Percentiles rank a stretch among this genome's conserved stretches.
Evolutionary conservation across 2,888 invertebrate genomes (phyloP).

Genomic region (Hirtodrosophila alboralis): DNA sequence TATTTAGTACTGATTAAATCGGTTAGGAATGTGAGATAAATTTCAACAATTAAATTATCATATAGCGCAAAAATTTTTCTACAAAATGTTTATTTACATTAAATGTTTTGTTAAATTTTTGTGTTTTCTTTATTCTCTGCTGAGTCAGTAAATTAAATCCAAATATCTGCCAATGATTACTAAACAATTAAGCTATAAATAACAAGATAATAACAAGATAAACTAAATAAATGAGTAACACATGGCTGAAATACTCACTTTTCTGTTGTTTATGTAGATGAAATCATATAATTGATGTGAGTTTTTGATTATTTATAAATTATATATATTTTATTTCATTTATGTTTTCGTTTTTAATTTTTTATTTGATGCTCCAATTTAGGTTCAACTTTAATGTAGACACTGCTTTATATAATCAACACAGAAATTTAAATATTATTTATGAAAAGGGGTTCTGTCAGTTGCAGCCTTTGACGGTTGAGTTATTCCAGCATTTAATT

Average conservation of each 20-base stretch:
- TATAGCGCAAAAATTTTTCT: too few species aligned
- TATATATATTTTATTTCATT: not conserved
- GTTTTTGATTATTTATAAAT: not conserved
- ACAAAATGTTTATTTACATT: too few species aligned
- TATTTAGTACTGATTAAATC: too few species aligned
- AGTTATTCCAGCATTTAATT: constrained; percentile 45
- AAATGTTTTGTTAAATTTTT: too few species aligned
- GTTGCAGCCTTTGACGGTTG: constrained; percentile 22
- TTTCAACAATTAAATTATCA: too few species aligned
- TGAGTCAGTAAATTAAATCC: not conserved
- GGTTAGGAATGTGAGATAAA: too few species aligned
- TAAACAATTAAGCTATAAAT: constrained; percentile 7
- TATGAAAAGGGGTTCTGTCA: constrained; percentile 4
- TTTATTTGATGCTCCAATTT: not conserved
- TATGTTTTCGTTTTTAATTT: constrained; percentile 1
- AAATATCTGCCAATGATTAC: constrained; percentile 5
- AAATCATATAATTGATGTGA: constrained; percentile 16
- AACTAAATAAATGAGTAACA: too few species aligned
- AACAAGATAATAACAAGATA: not conserved
- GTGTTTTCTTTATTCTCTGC: too few species aligned
- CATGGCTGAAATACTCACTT: constrained; percentile 31
- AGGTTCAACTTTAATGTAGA: constrained; percentile 1
- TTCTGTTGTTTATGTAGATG: constrained; percentile 5
- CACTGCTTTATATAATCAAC: constrained; percentile 10
- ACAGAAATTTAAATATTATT: constrained; percentile 14